A percentile compares a stretch with the other conserved stretches of the same genome.
Evolutionary conservation across 2,797 vertebrate genomes (phyloP).

Genomic region (Anguilla marmorata): DNA sequence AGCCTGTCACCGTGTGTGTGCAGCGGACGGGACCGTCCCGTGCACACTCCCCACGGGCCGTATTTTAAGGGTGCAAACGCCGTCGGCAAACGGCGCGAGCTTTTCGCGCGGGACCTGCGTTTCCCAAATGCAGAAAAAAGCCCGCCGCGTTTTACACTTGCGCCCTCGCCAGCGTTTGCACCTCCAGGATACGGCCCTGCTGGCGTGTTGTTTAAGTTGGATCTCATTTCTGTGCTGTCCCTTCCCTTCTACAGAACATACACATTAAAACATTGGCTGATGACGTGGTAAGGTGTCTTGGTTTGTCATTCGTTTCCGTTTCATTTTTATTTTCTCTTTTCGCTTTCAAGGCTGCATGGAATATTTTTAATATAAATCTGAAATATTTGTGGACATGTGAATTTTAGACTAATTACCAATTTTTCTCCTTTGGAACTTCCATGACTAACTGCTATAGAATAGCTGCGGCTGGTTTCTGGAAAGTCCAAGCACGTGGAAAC

Average conservation of each 20-base stretch:
- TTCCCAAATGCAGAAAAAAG: not conserved
- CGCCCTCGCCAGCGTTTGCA: not conserved
- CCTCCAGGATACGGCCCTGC: not conserved
- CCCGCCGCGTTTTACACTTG: not conserved
- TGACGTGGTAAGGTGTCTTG: slow-evolving; percentile 95
- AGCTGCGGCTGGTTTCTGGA: too few species aligned
- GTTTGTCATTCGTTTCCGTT: slow-evolving; percentile 63
- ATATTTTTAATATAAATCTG: slow-evolving; percentile 33
- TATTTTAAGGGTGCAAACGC: not conserved
- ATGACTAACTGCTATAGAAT: not conserved
- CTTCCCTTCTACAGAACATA: slow-evolving; percentile 94
- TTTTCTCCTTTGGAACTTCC: not conserved
- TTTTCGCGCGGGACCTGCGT: not conserved
- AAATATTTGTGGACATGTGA: slow-evolving; percentile 65
- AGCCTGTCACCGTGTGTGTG: slow-evolving; percentile 23
- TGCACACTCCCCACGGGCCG: not conserved
- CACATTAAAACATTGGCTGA: slow-evolving; percentile 99
- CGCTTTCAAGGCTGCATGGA: slow-evolving; percentile 59
- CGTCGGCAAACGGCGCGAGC: not conserved
- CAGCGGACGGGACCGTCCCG: not conserved
- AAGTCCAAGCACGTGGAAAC: not conserved
- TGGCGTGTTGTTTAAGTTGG: slow-evolving; percentile 67
- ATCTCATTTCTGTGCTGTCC: slow-evolving; percentile 68
- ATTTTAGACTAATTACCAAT: not conserved
- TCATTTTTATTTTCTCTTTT: slow-evolving; percentile 35